Evolutionary conservation across 2,888 invertebrate genomes (phyloP).

Genomic region (Drosophila peninsularis): DNA sequence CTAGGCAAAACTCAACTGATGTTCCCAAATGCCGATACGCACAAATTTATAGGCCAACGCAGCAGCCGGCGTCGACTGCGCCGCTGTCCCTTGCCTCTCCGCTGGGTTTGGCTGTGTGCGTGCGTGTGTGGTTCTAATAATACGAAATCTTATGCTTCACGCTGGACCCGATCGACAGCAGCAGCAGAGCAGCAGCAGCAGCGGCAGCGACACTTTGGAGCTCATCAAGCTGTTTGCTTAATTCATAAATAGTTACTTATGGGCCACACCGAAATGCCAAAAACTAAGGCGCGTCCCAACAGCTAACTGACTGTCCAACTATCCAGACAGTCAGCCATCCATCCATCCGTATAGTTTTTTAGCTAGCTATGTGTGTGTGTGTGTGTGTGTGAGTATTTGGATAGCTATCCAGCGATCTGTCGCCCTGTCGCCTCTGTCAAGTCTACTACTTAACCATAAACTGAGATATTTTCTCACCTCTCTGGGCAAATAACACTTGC

Average conservation of each 20-base stretch:
- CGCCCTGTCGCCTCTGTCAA: conserved; percentile 39
- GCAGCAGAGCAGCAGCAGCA: conserved; percentile 5
- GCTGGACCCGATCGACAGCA: conserved; percentile 26
- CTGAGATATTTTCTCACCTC: conserved; percentile 75
- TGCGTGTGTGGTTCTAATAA: conserved; percentile 69
- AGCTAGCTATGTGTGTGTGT: neutral
- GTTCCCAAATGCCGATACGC: conserved; percentile 60
- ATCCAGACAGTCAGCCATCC: conserved; percentile 12
- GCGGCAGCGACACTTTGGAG: conserved; percentile 34
- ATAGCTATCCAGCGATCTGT: conserved; percentile 13
- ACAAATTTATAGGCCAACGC: conserved; percentile 80
- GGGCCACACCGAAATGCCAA: conserved; percentile 53
- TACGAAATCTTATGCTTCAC: conserved; percentile 39
- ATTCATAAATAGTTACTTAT: conserved; percentile 80
- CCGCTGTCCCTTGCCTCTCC: conserved; percentile 8
- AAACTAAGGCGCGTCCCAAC: conserved; percentile 61
- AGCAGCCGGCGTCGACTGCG: conserved; percentile 19
- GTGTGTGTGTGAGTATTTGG: neutral
- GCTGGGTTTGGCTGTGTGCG: conserved; percentile 9
- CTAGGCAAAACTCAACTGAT: conserved; percentile 76
- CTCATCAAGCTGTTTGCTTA: conserved; percentile 68
- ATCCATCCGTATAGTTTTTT: conserved; percentile 15
- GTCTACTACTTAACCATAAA: conserved; percentile 74
- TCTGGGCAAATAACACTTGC: conserved; percentile 44
- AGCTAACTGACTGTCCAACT: conserved; percentile 24